A percentile compares a stretch with the other conserved stretches of the same genome.
phyloP scores from a whole-genome alignment of 1,140 invertebrate genomes.

The Uloborus diversus region DNA sequence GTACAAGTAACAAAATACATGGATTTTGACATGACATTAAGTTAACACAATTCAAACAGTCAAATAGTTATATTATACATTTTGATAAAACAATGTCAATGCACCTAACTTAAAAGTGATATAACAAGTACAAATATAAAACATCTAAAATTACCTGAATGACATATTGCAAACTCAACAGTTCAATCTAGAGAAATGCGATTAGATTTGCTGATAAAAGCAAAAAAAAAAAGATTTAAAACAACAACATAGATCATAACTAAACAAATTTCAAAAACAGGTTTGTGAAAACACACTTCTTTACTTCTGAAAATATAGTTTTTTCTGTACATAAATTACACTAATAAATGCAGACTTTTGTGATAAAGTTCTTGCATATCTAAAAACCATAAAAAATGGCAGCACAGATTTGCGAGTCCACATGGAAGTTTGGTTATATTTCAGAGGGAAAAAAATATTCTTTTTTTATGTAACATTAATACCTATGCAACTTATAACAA shows the following conservation, averaged over 20 bases:
- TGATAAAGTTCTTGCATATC: not conserved
- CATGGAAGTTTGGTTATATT: no score
- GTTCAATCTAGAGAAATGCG: not conserved
- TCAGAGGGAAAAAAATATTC: not conserved
- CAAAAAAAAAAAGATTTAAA: not conserved
- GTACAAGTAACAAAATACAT: slow-evolving; percentile 1
- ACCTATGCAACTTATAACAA: not conserved
- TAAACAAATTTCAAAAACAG: not conserved
- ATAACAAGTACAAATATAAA: not conserved
- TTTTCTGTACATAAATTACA: not conserved
- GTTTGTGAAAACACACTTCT: not conserved
- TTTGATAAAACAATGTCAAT: slow-evolving; percentile 3
- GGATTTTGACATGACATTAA: not conserved
- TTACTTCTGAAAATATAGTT: not conserved
- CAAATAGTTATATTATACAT: not conserved
- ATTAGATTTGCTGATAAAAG: not conserved
- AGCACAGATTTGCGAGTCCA: not conserved
- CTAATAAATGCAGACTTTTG: no score
- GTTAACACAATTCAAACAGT: not conserved
- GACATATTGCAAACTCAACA: not conserved
- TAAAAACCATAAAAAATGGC: not conserved
- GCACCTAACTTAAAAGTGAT: not conserved
- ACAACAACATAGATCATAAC: not conserved
- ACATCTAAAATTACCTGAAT: not conserved
- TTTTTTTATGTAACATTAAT: not conserved